phyloP scores from a whole-genome alignment of 2,888 invertebrate genomes.

The Diabrotica balteata region DNA sequence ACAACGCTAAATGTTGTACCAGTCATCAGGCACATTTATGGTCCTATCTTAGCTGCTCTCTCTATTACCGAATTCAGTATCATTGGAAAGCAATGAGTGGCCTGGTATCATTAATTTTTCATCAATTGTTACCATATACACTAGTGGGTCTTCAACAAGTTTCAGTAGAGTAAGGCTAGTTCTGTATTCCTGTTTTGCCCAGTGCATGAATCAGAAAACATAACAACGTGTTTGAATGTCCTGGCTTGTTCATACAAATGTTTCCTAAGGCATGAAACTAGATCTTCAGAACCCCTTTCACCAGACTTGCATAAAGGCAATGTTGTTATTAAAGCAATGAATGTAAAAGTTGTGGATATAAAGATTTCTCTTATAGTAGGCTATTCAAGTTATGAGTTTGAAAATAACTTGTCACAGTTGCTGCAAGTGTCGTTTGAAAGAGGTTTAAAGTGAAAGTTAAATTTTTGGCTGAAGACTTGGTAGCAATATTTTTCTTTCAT shows the following conservation, averaged over 20 bases:
- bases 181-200: no score
- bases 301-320: conserved; percentile 9
- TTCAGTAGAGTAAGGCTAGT: background rate
- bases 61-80: no score
- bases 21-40: no score
- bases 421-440: background rate
- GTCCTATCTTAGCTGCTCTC: no score
- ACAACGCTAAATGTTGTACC: no score
- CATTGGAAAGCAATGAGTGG: no score
- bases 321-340: background rate
- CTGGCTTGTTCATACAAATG: no score
- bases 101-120: no score
- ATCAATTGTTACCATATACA: background rate
- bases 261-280: background rate
- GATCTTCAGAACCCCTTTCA: background rate
- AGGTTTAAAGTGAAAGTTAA: background rate
- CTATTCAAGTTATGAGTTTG: no score
- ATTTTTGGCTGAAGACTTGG: background rate
- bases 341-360: conserved; percentile 9
- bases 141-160: background rate
- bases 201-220: no score
- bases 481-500: background rate
- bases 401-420: background rate
- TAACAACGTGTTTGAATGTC: no score
- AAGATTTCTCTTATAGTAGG: conserved; percentile 9